Conservation (phyloP, 2,888 invertebrate genomes). For the Lamproptera curius region DNA sequence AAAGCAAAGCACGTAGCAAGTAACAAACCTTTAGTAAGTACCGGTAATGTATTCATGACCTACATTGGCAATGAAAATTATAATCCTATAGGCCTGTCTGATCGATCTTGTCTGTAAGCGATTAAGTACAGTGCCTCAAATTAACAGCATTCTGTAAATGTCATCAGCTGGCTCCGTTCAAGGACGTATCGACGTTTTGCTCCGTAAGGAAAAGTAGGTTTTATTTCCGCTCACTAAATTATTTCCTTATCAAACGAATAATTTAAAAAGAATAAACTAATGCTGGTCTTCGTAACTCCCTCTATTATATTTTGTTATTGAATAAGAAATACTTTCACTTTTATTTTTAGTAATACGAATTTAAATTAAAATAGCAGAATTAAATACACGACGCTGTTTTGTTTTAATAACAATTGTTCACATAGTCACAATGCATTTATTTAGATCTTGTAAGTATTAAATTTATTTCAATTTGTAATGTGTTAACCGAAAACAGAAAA, state of each 20-base stretch:
- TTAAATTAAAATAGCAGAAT: no score
- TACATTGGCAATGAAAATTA: slow-evolving; percentile 12
- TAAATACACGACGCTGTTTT: no score
- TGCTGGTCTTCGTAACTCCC: no score
- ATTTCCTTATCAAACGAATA: neutral
- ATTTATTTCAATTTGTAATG: no score
- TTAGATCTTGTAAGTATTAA: no score
- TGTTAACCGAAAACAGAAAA: no score
- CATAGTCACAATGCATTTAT: no score
- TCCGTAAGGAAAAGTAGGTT: slow-evolving; percentile 27
- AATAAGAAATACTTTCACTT: no score
- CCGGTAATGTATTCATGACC: slow-evolving; percentile 7
- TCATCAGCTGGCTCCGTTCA: slow-evolving; percentile 51
- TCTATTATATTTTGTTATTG: no score
- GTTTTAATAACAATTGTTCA: no score
- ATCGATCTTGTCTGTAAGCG: slow-evolving; percentile 17
- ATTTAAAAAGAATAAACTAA: no score
- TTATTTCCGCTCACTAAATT: neutral
- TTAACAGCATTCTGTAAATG: slow-evolving; percentile 38
- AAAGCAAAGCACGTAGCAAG: neutral
- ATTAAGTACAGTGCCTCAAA: slow-evolving; percentile 25
- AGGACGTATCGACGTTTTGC: slow-evolving; percentile 36
- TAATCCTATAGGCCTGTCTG: slow-evolving; percentile 2
- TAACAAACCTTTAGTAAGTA: neutral
- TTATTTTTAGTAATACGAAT: no score